Base-by-base conservation (phyloP, 1,140 invertebrate species). In the Aethina tumida region DNA sequence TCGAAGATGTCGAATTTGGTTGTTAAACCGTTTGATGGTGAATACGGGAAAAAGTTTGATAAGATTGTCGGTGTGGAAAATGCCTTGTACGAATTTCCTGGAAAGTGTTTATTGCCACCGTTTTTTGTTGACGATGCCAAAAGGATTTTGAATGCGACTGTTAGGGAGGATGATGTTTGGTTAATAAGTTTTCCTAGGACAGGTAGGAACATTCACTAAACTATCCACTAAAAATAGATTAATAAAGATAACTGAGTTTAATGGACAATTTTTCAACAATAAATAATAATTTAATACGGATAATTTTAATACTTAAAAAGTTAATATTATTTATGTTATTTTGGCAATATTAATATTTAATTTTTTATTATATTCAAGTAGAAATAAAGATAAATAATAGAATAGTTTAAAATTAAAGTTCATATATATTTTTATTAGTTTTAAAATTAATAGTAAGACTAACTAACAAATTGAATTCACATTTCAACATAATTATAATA, bases 171-270 rank as follows among this genome's bases (percentile, higher is more conserved):
- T 43, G 84, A 90, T 50, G 69, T 86, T 0, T 89, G 82, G 81
- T 62, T 89, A 54, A 69, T 84, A 13, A 87, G 84, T 5, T 87
- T 76, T 66, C 84, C 85, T 1, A 72, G 85, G 48, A 86, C 84
- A 43, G 81, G 82, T 81, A 60, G 66, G 60, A 53, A 28, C 47
- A 32, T 47, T 35, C 32, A 32, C 27, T 28, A 2, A 4, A 29
- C 22, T 17, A 37, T 37, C 13, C 2, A n/a, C n/a, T n/a, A n/a
- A n/a, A 14, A 17, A 14, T 10, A 1, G n/a, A 1, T 10, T 19
- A 5, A 12, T 28, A 33, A 32, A 5, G 14, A 10, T 22, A 6
- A 6, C 19, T 7, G 12, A 18, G n/a, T 18, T 26, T 27, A 19
- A 10, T 0, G 29, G 12, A 8, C 4, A 10, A 5, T 29, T 1